Conservation (phyloP, 2,113 vertebrate species). For the rat (Rattus norvegicus) region DNA sequence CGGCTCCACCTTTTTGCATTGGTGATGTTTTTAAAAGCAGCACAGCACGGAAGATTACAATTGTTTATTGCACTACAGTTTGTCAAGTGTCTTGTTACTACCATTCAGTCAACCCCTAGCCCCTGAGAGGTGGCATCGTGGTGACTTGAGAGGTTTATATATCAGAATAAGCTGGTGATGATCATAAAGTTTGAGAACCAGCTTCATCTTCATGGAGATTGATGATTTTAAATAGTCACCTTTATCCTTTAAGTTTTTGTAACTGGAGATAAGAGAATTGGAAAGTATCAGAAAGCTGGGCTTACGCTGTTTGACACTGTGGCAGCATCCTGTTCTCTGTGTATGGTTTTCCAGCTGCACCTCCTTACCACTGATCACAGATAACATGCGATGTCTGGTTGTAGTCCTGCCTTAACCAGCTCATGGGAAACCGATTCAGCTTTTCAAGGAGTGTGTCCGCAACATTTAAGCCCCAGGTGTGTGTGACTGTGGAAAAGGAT, state of each 20-base stretch:
- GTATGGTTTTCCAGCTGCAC: not conserved
- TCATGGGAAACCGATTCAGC: not conserved
- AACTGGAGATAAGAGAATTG: not conserved
- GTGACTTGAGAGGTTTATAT: not conserved
- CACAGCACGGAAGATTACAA: not conserved
- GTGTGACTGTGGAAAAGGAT: not conserved
- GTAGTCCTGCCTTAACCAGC: not conserved
- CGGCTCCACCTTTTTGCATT: not conserved
- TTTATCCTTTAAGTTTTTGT: not conserved
- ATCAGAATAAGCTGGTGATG: not conserved
- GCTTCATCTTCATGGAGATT: not conserved
- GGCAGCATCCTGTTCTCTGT: not conserved
- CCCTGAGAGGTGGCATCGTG: not conserved
- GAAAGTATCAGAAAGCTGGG: not conserved
- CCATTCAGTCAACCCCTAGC: not conserved
- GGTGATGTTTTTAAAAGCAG: not conserved
- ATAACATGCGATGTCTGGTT: not conserved
- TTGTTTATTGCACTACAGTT: not conserved
- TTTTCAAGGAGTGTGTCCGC: slow-evolving; percentile 4
- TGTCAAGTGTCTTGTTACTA: not conserved
- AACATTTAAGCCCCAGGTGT: slow-evolving; percentile 25
- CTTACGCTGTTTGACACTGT: not conserved
- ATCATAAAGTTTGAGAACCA: not conserved
- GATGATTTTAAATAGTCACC: slow-evolving; percentile 2
- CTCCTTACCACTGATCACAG: not conserved